A percentile compares a stretch with the other conserved stretches of the same genome.
These are phyloP conservation scores for Bradypodion ventrale DNA, from an alignment of 2,797 vertebrate genomes.

Conservation along the genomic window DNA sequence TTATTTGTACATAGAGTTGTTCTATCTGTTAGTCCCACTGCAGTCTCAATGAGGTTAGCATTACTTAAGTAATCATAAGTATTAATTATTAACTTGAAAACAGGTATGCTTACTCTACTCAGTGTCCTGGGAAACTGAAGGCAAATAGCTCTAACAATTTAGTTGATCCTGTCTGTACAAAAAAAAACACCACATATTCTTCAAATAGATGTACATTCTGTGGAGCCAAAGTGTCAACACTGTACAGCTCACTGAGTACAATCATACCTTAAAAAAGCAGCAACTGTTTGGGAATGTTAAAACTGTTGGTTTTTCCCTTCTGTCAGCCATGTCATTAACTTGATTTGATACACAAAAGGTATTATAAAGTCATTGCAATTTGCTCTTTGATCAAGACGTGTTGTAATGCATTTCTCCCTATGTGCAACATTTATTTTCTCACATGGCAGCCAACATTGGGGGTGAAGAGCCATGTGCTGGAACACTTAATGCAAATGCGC, in stretches of 20 bases:
- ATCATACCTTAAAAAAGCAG: background rate
- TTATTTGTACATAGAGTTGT: background rate
- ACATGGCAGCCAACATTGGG: background rate
- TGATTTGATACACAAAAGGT: background rate
- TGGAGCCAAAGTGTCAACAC: background rate
- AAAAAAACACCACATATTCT: slow-evolving; percentile 9
- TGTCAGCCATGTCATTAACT: slow-evolving; percentile 1
- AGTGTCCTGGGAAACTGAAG: slow-evolving; percentile 7
- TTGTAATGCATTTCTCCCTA: background rate
- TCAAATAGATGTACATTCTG: background rate
- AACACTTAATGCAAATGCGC: background rate
- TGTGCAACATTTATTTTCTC: slow-evolving; percentile 8
- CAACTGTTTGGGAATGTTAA: background rate
- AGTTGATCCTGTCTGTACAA: background rate
- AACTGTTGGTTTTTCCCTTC: slow-evolving; percentile 5
- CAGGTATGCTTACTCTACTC: background rate
- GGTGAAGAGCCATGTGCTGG: background rate
- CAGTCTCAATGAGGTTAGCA: background rate
- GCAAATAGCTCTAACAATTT: slow-evolving; percentile 4
- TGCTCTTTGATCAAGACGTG: background rate
- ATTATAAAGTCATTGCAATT: background rate
- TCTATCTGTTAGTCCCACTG: background rate
- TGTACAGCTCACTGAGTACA: background rate
- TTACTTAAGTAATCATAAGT: background rate
- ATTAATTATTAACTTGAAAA: slow-evolving; percentile 8